Conservation (phyloP, 2,888 invertebrate species). For the Lottia scabra region DNA sequence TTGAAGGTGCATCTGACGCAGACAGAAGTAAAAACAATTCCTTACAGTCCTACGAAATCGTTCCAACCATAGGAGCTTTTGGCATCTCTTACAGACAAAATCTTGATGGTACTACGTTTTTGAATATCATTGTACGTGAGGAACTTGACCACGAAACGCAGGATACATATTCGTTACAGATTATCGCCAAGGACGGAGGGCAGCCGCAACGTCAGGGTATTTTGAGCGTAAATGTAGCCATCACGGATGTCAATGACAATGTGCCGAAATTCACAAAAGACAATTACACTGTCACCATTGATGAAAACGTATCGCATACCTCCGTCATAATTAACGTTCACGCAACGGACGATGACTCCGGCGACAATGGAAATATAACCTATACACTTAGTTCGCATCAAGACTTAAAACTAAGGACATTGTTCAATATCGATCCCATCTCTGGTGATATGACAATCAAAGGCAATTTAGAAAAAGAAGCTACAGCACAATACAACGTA, state of each 20-base stretch:
- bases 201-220: conserved; percentile 43
- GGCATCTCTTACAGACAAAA: conserved; percentile 40
- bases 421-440: conserved; percentile 45
- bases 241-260: conserved; percentile 58
- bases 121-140: conserved; percentile 45
- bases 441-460: conserved; percentile 54
- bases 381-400: conserved; percentile 66
- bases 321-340: conserved; percentile 72
- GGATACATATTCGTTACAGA: conserved; percentile 45
- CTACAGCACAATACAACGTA: conserved; percentile 45
- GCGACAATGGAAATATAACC: conserved; percentile 78
- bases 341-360: conserved; percentile 87
- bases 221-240: conserved; percentile 43
- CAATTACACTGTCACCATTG: conserved; percentile 48
- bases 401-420: conserved; percentile 36
- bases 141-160: conserved; percentile 49
- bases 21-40: conserved; percentile 48
- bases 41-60: conserved; percentile 48
- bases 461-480: conserved; percentile 45
- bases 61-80: conserved; percentile 48
- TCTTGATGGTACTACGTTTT: conserved; percentile 46
- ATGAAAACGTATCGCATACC: conserved; percentile 50
- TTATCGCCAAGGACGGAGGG: conserved; percentile 56
- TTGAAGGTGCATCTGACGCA: conserved; percentile 51
- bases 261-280: conserved; percentile 45